Evolutionary conservation across 2,113 vertebrate genomes (phyloP), one percentile per base, ranked within the genome.

Genomic region (Equus quagga): DNA sequence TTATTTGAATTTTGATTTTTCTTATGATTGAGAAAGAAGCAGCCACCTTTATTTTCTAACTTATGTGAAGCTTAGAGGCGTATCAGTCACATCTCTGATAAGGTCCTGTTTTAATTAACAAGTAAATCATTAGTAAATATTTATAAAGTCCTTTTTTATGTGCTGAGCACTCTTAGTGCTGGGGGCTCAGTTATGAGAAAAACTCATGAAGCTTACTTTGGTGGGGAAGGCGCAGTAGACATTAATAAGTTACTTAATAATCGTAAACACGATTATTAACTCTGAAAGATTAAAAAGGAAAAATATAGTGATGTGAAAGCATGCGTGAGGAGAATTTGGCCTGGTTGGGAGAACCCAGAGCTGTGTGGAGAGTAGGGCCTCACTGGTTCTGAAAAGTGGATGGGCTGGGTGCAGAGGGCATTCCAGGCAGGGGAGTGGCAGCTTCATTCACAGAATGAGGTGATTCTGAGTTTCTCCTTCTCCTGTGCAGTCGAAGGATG

Each of bases 61-160:
- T 58, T 86, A 54, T 21, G 3, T 73, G n/a, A 89, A 88, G 46
- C 82, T 90, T 93, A 76, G 85, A 90, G 65, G 46, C 19, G 8
- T 92, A 91, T 94, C 46, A 72, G 5, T 96, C 82, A 80, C 41
- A 89, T 67, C 67, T 36, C 11, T 76, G 84, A 44, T 58, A 84
- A 94, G 33, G 44, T 49, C 65, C 58, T 93, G 15, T 58, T 86
- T 81, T 96, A 73, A 67, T 81, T 36, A 58, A 10, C 19, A 78
- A 69, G 41, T 85, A 56, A 79, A 73, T 67, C 86, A 56, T 60
- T 89, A 72, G 46, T 76, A 72, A 17, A 23, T 91, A 90, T 89
- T 91, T 96, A 92, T 82, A 75, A 88, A 93, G 44, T 84, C 44
- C 13, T n/a, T 96, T 51, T 90, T 89, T 92, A 49, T 75, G 46